phyloP scores from a whole-genome alignment of 2,797 vertebrate species.

The Nasua narica region DNA sequence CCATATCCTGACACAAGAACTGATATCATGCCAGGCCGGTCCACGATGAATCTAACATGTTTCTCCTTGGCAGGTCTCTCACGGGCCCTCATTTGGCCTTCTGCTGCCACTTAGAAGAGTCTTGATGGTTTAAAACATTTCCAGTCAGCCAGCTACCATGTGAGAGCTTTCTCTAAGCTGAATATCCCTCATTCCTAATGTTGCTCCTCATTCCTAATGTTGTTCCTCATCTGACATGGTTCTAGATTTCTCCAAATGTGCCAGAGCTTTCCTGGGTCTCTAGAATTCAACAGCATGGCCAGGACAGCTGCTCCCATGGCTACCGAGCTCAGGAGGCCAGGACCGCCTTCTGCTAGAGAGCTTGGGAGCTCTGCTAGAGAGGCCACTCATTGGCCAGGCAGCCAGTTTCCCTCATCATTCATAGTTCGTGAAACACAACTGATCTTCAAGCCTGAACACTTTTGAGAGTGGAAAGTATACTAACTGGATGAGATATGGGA shows the following conservation, averaged over 20 bases:
- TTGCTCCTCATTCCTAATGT: neutral
- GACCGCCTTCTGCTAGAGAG: neutral
- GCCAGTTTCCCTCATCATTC: neutral
- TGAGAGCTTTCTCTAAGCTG: neutral
- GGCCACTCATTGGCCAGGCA: neutral
- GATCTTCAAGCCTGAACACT: neutral
- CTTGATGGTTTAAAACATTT: neutral
- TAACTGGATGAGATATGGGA: neutral
- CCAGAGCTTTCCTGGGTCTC: neutral
- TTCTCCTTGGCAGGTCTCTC: neutral
- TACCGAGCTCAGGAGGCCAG: rapidly evolving
- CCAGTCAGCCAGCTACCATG: neutral
- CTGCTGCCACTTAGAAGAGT: neutral
- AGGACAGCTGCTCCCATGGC: neutral
- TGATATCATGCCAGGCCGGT: neutral
- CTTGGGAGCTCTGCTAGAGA: neutral
- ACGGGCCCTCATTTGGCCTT: neutral
- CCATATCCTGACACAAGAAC: neutral
- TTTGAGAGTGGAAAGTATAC: neutral
- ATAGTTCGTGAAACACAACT: neutral
- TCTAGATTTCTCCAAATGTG: neutral
- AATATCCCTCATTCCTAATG: neutral
- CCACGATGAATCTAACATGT: neutral
- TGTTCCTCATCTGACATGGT: neutral
- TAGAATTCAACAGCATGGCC: neutral